phyloP scores from a whole-genome alignment of 1,140 invertebrate species.

The Drosophila pectinifera region DNA sequence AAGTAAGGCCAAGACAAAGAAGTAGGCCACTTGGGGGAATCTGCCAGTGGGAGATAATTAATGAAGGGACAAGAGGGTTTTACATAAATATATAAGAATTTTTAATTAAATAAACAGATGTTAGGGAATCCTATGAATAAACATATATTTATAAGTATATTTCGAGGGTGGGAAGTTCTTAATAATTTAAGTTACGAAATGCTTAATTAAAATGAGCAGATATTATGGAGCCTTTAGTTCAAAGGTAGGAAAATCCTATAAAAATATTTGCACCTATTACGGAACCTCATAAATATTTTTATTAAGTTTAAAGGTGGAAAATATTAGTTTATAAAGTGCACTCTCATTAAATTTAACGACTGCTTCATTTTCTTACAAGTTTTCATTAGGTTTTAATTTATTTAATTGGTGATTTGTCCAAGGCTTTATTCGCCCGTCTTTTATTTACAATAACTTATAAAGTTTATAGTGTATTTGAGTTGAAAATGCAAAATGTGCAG shows the following conservation, averaged over 20 bases:
- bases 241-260: no score
- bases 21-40: constrained; percentile 37
- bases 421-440: neutral
- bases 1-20: constrained; percentile 12
- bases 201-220: no score
- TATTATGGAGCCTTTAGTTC: no score
- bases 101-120: neutral
- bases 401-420: neutral
- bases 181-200: no score
- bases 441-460: constrained; percentile 26
- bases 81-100: neutral
- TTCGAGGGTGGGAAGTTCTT: neutral
- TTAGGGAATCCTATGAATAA: neutral
- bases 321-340: no score
- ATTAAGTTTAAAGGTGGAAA: no score
- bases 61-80: constrained; percentile 15
- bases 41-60: constrained; percentile 30
- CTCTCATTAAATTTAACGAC: neutral
- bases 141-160: neutral
- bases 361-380: no score
- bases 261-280: no score
- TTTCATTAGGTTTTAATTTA: neutral
- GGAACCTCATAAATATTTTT: no score
- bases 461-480: constrained; percentile 21
- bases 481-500: constrained; percentile 49